Evolutionary conservation across 2,888 invertebrate species (phyloP), one percentile per base, ranked within the genome.

Genomic region (Merodon equestris): DNA sequence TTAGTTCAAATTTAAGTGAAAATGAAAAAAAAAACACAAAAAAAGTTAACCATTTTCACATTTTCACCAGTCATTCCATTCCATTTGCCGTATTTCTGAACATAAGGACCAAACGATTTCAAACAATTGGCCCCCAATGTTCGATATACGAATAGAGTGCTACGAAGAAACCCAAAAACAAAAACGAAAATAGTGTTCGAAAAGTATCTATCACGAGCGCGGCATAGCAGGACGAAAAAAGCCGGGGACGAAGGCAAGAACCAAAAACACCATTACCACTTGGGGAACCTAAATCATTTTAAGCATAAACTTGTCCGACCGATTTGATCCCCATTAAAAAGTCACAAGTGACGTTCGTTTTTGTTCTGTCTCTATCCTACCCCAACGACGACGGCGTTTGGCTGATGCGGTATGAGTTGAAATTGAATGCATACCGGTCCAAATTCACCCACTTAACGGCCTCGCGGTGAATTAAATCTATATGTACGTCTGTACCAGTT

Each of bases 201-300:
- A 58, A 17, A 51, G 47, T 38, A 68, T 40, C 54, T 54, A 44
- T 44, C 58, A 66, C 56, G 48, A 61, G 1, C 3, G 3, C 7
- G n/a, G 40, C 40, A 40, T 40, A 3, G n/a, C 3, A 40, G 27
- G 27, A 40, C 40, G 9, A 40, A 9, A 40, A 40, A 40, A 10
- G 9, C 3, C 2, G 17, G 48, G 7, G 9, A 27, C 2, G 27
- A 27, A 2, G 27, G n/a, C 3, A 45, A 19, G 27, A 51, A 44
- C 15, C 27, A 48, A 63, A 77, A n/a, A n/a, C n/a, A 77, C 73
- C 61, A 68, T 73, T 77, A 73, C 72, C 77, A 48, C 67, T 63
- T 48, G 61, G 73, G 51, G 53, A 68, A 77, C 73, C 77, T 77
- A 77, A 77, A 77, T 77, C 73, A 77, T 77, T 77, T 77, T 77